phyloP scores from a whole-genome alignment of 2,797 vertebrate genomes.

The Mycteria americana region DNA sequence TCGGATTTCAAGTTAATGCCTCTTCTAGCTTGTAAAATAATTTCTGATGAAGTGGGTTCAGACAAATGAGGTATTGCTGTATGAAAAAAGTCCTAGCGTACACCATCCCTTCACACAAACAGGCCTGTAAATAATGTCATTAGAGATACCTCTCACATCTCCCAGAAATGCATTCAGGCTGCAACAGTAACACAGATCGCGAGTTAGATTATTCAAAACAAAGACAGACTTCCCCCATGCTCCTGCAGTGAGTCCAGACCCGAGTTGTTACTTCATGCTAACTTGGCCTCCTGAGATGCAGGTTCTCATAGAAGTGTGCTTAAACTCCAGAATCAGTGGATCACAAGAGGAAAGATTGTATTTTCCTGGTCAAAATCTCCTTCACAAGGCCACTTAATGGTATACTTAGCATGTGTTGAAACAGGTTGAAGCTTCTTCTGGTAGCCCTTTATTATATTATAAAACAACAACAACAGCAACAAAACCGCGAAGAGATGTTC shows the following conservation, averaged over 20 bases:
- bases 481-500: constrained; percentile 10
- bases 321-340: neutral
- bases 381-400: neutral
- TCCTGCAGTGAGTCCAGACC: neutral
- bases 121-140: neutral
- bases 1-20: neutral
- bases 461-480: constrained; percentile 46
- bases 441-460: constrained; percentile 56
- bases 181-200: neutral
- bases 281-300: neutral
- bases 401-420: neutral
- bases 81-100: neutral
- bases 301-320: neutral
- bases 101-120: neutral
- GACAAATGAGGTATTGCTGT: neutral
- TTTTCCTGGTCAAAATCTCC: neutral
- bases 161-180: neutral
- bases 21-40: neutral
- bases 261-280: neutral
- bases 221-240: neutral
- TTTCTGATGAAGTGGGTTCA: neutral
- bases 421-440: constrained; percentile 25
- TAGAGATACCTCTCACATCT: neutral
- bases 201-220: neutral
- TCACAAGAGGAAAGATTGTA: neutral